Conservation (phyloP, 2,888 invertebrate species). For the Tetragonula carbonaria region DNA sequence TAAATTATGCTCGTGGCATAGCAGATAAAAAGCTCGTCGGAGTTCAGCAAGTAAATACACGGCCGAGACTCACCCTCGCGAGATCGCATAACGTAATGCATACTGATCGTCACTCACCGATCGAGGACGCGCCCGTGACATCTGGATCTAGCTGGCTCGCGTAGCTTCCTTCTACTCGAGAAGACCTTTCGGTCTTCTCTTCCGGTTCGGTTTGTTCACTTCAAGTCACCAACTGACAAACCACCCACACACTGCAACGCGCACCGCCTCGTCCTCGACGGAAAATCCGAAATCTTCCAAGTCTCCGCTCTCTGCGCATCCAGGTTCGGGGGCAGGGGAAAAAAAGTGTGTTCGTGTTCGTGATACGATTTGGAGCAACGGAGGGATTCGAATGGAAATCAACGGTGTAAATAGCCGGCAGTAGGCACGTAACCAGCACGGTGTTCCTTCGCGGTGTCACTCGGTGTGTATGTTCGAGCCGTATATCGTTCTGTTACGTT, state of each 20-base stretch:
- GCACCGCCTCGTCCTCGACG: constrained; percentile 27
- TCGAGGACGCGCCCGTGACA: constrained; percentile 59
- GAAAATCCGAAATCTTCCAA: constrained; percentile 9
- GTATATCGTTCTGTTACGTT: constrained; percentile 31
- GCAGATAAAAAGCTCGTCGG: neutral
- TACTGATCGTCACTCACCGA: constrained; percentile 55
- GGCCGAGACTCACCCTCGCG: neutral
- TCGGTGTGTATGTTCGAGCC: neutral
- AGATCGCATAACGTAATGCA: neutral
- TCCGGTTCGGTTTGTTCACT: constrained; percentile 49
- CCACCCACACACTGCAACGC: constrained; percentile 64
- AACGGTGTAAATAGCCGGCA: neutral
- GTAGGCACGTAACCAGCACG: neutral
- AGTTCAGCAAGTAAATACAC: neutral
- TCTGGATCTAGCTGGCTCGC: constrained; percentile 48
- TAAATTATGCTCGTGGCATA: too few relatives aligned
- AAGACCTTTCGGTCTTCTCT: constrained; percentile 8
- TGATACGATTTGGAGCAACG: neutral
- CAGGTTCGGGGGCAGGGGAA: neutral
- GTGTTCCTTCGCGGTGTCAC: constrained; percentile 32
- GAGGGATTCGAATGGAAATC: neutral
- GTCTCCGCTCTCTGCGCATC: neutral
- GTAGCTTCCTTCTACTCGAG: constrained; percentile 20
- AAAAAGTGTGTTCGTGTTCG: neutral
- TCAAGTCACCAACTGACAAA: constrained; percentile 70